A percentile compares a stretch with the other conserved stretches of the same genome.
Conservation (phyloP, 2,797 vertebrate genomes). For the Phrynocephalus forsythii region DNA sequence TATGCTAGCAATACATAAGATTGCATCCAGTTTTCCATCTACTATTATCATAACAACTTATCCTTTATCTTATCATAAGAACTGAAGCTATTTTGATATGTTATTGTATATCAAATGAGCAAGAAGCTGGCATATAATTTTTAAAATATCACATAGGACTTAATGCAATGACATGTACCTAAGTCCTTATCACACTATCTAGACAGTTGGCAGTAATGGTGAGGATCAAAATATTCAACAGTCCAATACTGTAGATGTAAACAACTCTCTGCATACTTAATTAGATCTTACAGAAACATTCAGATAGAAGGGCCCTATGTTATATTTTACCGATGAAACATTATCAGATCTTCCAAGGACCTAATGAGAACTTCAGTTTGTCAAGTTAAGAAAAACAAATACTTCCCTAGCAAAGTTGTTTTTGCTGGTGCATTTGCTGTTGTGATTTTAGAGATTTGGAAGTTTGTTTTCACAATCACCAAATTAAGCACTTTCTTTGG, state of each 20-base stretch:
- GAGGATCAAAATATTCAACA: neutral
- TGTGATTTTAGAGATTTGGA: neutral
- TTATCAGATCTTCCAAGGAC: neutral
- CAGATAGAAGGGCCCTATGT: conserved; percentile 23
- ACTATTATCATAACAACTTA: no score
- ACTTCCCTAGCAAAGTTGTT: conserved; percentile 19
- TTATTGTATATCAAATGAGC: neutral
- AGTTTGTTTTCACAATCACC: neutral
- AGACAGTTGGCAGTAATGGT: neutral
- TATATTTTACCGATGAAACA: conserved; percentile 18
- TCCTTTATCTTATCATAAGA: no score
- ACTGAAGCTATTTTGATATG: no score
- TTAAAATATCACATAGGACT: neutral
- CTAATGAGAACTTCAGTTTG: conserved; percentile 32
- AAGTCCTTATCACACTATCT: neutral
- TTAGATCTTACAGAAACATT: conserved; percentile 19
- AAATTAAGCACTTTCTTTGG: no score
- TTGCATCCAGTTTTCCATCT: no score
- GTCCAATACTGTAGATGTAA: neutral
- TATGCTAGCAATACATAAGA: no score
- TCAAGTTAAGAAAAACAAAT: conserved; percentile 9
- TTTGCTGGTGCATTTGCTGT: conserved; percentile 2
- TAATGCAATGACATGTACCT: neutral
- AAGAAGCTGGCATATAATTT: neutral
- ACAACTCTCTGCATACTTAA: conserved; percentile 15